Conservation (phyloP, 2,797 vertebrate species). For the Lepilemur ruficaudatus region DNA sequence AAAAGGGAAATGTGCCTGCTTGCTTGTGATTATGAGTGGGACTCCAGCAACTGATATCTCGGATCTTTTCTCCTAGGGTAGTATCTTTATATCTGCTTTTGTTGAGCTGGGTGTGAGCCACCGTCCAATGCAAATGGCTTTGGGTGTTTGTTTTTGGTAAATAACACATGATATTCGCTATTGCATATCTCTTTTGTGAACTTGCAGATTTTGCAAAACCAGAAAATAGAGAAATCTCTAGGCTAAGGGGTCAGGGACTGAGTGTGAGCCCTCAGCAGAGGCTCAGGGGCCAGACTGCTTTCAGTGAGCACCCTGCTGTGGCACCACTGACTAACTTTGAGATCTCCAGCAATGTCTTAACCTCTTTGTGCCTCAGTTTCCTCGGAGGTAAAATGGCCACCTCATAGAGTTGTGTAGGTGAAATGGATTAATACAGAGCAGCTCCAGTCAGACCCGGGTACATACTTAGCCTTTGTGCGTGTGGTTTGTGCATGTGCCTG, state of each 20-base stretch:
- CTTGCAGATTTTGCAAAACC: slow-evolving; percentile 9
- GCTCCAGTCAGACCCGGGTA: not conserved
- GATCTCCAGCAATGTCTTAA: not conserved
- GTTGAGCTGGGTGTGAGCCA: not conserved
- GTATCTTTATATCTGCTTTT: not conserved
- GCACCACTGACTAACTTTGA: not conserved
- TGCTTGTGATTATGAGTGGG: not conserved
- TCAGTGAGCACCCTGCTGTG: not conserved
- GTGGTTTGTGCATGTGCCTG: not conserved
- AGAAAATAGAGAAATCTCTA: slow-evolving; percentile 28
- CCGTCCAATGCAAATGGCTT: slow-evolving; percentile 6
- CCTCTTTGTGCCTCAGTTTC: not conserved
- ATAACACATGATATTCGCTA: not conserved
- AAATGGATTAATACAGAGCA: not conserved
- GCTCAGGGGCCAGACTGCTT: not conserved
- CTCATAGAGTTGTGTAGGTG: not conserved
- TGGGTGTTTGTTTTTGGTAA: slow-evolving; percentile 45
- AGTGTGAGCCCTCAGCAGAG: not conserved
- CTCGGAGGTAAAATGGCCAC: not conserved
- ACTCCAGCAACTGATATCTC: not conserved
- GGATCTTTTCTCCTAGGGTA: not conserved
- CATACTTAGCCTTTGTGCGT: not conserved
- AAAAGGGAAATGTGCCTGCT: not conserved
- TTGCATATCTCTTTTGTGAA: not conserved
- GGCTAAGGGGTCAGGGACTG: not conserved